Evolutionary conservation across 2,113 vertebrate genomes (phyloP).

Genomic region (Hyaena hyaena): DNA sequence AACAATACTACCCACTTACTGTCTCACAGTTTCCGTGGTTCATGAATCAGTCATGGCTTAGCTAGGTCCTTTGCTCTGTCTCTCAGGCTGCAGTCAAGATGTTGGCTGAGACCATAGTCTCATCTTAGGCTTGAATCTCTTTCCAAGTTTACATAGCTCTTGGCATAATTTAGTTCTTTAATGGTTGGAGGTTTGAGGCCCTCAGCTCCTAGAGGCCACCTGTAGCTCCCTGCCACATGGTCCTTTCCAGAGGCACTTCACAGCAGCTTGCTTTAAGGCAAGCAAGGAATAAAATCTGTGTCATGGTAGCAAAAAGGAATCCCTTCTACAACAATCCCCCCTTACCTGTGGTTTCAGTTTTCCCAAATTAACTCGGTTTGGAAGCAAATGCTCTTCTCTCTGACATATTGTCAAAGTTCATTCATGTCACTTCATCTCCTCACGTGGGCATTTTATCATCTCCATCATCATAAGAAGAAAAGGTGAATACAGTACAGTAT

Average conservation of each 20-base stretch:
- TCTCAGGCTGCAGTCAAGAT: not conserved
- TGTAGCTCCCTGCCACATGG: not conserved
- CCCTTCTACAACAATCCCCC: not conserved
- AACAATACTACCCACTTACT: not conserved
- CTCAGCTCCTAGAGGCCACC: not conserved
- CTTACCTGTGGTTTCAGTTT: not conserved
- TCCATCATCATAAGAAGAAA: not conserved
- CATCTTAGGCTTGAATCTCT: not conserved
- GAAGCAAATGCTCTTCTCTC: not conserved
- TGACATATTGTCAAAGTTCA: not conserved
- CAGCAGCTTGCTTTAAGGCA: not conserved
- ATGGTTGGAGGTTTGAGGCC: not conserved
- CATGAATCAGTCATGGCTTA: not conserved
- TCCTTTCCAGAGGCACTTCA: not conserved
- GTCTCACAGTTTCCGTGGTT: not conserved
- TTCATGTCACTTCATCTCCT: not conserved
- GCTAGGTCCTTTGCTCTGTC: not conserved
- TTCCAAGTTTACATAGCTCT: not conserved
- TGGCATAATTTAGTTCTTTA: slow-evolving; percentile 44
- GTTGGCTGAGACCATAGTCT: not conserved
- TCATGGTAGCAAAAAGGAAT: not conserved
- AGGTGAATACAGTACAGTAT: not conserved
- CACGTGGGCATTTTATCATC: not conserved
- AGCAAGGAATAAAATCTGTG: not conserved
- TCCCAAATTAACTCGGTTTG: not conserved